phyloP scores from a whole-genome alignment of 2,113 vertebrate species.

The Dendrocopos noguchii region DNA sequence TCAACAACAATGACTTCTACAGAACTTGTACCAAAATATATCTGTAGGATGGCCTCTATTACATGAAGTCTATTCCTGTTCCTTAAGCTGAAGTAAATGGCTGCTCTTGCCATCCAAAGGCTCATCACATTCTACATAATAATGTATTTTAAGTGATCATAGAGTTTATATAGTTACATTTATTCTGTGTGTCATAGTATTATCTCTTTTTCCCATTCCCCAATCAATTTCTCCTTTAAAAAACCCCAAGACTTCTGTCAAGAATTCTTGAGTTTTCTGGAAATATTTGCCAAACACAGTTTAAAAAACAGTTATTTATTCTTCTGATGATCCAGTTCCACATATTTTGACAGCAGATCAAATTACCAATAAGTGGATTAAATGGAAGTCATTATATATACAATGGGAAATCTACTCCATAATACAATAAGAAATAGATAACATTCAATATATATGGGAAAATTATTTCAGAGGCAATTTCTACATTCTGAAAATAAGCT shows the following conservation, averaged over 20 bases:
- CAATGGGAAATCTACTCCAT: neutral
- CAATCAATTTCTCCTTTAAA: neutral
- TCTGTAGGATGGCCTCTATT: neutral
- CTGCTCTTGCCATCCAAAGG: neutral
- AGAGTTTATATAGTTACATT: neutral
- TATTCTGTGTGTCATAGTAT: neutral
- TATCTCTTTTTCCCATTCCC: neutral
- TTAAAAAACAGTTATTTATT: neutral
- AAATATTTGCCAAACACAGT: neutral
- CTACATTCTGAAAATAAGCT: neutral
- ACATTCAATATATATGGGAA: slow-evolving; percentile 2
- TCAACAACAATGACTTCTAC: neutral
- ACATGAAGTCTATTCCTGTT: neutral
- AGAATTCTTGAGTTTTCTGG: neutral
- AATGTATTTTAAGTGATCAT: neutral
- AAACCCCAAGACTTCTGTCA: neutral
- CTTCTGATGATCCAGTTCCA: neutral
- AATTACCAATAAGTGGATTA: slow-evolving; percentile 13
- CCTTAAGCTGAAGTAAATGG: neutral
- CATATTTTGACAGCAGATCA: neutral
- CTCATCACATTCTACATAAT: neutral
- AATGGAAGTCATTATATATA: neutral
- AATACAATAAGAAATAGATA: slow-evolving; percentile 6
- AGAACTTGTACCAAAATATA: neutral
- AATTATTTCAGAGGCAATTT: neutral